Base-by-base conservation (phyloP, 2,113 vertebrate genomes). In the Odocoileus virginianus region DNA sequence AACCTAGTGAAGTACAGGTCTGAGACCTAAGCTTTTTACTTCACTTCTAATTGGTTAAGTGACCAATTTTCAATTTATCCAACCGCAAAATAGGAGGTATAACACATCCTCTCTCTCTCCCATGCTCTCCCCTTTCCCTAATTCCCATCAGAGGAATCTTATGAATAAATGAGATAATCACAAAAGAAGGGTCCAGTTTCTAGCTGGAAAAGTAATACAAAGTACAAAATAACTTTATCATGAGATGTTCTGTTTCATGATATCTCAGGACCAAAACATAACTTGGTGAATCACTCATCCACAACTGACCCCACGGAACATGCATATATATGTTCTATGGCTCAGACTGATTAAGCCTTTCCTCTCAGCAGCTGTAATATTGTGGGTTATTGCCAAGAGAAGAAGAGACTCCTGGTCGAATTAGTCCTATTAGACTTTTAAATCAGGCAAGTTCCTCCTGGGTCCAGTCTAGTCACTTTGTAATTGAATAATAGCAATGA, bases 181-280 rank as follows among this genome's bases (percentile, higher is more conserved):
- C 33, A 15, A 36, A 76, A 52, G 81, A 96, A 89, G 30, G 7
- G 6, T 52, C 93, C 45, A 71, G 17, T 52, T 86, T 95, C 71
- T 87, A 92, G 12, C 27, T 79, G 92, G 76, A 91, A 97, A 87
- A 94, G 79, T 81, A 93, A 84, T 58, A 71, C 28, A 76, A 95
- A 95, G 78, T 74, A 88, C 13, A 94, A 54, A 74, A 43, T 40
- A 93, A 79, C 7, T 43, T 94, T 92, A 89, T 50, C 47, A 61
- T 47, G 43, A 67, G 27, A 95, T 55, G 28, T 30, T 92, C 50
- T 43, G 13, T 89, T 90, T 96, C 21, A 78, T 50, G 50, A 89
- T 87, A 92, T 89, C 61, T 57, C 57, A 92, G 52, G 92, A 92
- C 55, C n/a, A 95, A 96, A 97, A 92, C 36, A 81, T 19, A 76